Conservation (phyloP, 2,888 invertebrate species). For the Sinhomidia bicolor region DNA sequence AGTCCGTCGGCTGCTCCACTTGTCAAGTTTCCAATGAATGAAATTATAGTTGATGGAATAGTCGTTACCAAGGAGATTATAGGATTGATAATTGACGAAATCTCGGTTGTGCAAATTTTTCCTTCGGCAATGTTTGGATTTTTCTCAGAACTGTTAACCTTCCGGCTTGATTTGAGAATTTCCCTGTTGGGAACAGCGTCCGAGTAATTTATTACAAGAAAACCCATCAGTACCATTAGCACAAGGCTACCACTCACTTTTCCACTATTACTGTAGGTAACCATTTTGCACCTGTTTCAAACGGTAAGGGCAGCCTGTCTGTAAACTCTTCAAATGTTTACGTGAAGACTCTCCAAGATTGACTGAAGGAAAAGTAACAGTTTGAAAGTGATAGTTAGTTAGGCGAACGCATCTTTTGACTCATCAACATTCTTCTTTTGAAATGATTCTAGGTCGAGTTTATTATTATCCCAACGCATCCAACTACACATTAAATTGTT, state of each 20-base stretch:
- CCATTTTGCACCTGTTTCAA: neutral
- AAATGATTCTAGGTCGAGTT: constrained; percentile 1
- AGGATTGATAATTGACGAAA: neutral
- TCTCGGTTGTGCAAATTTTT: neutral
- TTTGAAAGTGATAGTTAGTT: neutral
- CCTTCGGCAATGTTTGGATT: neutral
- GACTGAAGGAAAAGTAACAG: neutral
- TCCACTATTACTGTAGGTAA: neutral
- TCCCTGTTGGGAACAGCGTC: neutral
- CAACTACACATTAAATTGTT: neutral
- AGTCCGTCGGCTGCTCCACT: neutral
- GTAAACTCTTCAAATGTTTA: too few relatives aligned
- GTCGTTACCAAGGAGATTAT: neutral
- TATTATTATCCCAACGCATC: neutral
- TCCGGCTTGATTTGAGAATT: constrained; percentile 23
- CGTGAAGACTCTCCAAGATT: neutral
- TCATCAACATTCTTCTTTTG: neutral
- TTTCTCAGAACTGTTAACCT: neutral
- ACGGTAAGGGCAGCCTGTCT: too few relatives aligned
- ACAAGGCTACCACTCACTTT: neutral
- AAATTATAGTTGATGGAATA: neutral
- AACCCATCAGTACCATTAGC: neutral
- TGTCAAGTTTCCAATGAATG: neutral
- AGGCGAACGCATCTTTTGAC: neutral
- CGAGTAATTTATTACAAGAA: neutral